Base-by-base conservation (phyloP, 2,113 vertebrate genomes). In the Danionella cerebrum region DNA sequence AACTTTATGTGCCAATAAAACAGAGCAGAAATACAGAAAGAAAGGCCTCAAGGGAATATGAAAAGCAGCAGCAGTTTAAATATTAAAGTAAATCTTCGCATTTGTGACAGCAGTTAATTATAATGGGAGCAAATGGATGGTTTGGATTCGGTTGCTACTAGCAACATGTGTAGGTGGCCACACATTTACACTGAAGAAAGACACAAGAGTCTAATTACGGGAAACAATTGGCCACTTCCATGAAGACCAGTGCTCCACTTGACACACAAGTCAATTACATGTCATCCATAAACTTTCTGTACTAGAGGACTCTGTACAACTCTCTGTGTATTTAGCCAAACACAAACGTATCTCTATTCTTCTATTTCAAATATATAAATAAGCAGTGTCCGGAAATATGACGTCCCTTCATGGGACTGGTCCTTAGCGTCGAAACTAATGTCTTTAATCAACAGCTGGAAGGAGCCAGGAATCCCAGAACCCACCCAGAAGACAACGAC, bases 121-220 rank as follows among this genome's bases (percentile, higher is more conserved):
- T 65, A 42, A 42, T 44, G 58, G 4, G 6, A 35, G 25, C 36
- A 63, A 55, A 54, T 33, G 58, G 14, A 29, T 45, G 51, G 35
- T 52, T 38, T 73, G 33, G 16, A 53, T 66, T 24, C 44, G 21
- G 59, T 65, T 70, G 66, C 44, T 50, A 65, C 18, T 51, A 27
- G 67, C 53, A 74, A 70, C 38, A 44, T 51, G 60, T 73, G 65
- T 63, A 64, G 58, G 65, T 39, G 58, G 71, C 21, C 57, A 57
- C 57, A 68, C 6, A 52, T 45, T 14, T 48, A 65, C 19, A 65
- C 45, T 64, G 25, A 64, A 63, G 62, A 21, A 24, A 53, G 44
- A 63, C 18, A 64, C 27, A 47, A 55, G 54, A 25, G 50, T 33
- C 25, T 55, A 44, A 47, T 55, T 67, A 57, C 14, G 8, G 47